A percentile compares a stretch with the other conserved stretches of the same genome.
phyloP scores from a whole-genome alignment of 2,113 vertebrate species.

The Pachycephala philippinensis region DNA sequence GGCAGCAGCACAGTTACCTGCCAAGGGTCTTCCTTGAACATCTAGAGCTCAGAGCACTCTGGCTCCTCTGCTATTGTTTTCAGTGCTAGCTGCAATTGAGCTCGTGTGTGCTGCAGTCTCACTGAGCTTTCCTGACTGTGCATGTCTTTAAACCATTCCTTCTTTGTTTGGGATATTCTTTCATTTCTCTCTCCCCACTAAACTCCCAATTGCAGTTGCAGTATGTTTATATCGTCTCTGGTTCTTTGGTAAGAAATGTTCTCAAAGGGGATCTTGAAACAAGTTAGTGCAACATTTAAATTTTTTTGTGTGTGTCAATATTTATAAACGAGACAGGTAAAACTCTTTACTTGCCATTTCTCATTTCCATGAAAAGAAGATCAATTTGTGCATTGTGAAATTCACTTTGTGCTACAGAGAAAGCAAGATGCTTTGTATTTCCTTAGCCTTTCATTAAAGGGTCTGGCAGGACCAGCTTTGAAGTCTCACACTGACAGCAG shows the following conservation, averaged over 20 bases:
- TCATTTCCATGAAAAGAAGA: not conserved
- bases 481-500: not conserved
- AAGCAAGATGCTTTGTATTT: not conserved
- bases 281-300: not conserved
- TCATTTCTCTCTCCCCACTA: not conserved
- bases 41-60: not conserved
- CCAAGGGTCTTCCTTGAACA: not conserved
- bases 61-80: not conserved
- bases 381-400: not conserved
- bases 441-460: not conserved
- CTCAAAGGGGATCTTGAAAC: not conserved
- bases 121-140: not conserved
- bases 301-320: not conserved
- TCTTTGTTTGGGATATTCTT: not conserved
- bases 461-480: not conserved
- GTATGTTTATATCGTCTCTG: not conserved
- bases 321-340: not conserved
- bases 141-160: not conserved
- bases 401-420: not conserved
- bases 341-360: not conserved
- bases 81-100: not conserved
- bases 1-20: not conserved
- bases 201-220: not conserved
- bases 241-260: not conserved
- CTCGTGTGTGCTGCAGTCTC: not conserved